These are phyloP conservation scores for Taphrorychus bicolor DNA, from an alignment of 2,888 invertebrate species.

Conservation along the genomic window DNA sequence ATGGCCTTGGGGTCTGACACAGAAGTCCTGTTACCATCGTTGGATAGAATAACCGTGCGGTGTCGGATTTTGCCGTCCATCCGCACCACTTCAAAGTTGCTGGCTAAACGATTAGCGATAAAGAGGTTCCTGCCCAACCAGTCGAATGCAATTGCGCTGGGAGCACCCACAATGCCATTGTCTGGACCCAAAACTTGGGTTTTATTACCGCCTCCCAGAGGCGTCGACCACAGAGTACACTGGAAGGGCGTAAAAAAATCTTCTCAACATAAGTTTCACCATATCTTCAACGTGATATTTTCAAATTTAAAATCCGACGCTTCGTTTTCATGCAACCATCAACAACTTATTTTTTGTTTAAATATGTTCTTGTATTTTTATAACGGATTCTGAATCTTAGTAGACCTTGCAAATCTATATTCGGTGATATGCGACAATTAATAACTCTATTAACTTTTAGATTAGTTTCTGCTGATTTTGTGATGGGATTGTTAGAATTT, in stretches of 20 bases:
- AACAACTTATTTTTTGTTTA: too few relatives aligned
- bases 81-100: conserved; percentile 88
- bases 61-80: conserved; percentile 86
- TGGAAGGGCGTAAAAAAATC: conserved; percentile 59
- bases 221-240: conserved; percentile 85
- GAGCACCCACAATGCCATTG: conserved; percentile 88
- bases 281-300: too few relatives aligned
- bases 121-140: conserved; percentile 96
- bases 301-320: too few relatives aligned
- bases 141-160: conserved; percentile 92
- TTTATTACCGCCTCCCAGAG: conserved; percentile 84
- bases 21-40: conserved; percentile 84
- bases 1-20: conserved; percentile 89
- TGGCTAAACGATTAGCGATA: conserved; percentile 87
- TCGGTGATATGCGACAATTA: too few relatives aligned
- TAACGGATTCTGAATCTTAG: too few relatives aligned
- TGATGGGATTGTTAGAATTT: too few relatives aligned
- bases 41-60: conserved; percentile 85
- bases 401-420: too few relatives aligned
- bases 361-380: too few relatives aligned
- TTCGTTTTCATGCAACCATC: too few relatives aligned
- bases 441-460: too few relatives aligned
- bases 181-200: conserved; percentile 82
- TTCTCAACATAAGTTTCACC: conserved; percentile 1
- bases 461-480: too few relatives aligned